phyloP scores from a whole-genome alignment of 2,888 invertebrate genomes.

The Acleris holmiana region DNA sequence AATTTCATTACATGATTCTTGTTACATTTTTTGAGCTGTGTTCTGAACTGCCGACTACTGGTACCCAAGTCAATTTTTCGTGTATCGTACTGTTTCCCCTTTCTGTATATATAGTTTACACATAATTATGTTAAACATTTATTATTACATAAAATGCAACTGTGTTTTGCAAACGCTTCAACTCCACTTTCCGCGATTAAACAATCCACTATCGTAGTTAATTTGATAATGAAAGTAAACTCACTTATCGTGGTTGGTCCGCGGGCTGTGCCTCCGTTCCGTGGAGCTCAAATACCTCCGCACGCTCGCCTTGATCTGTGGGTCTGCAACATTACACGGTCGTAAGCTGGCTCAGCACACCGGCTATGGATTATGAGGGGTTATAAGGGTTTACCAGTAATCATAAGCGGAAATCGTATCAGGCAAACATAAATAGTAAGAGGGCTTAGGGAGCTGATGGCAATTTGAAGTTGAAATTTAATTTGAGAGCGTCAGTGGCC shows the following conservation, averaged over 20 bases:
- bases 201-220: not conserved
- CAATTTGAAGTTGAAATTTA: too few species aligned
- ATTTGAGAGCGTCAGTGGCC: too few species aligned
- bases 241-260: slow-evolving; percentile 76
- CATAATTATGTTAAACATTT: too few species aligned
- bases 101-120: too few species aligned
- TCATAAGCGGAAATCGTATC: slow-evolving; percentile 22
- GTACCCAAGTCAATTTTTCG: too few species aligned
- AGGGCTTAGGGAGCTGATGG: too few species aligned
- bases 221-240: slow-evolving; percentile 40
- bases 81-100: too few species aligned
- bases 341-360: slow-evolving; percentile 43
- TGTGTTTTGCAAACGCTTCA: too few species aligned
- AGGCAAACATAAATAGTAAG: slow-evolving; percentile 12
- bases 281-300: slow-evolving; percentile 88
- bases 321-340: slow-evolving; percentile 85
- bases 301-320: slow-evolving; percentile 92
- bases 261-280: slow-evolving; percentile 66
- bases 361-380: slow-evolving; percentile 41
- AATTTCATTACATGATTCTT: too few species aligned
- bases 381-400: slow-evolving; percentile 41
- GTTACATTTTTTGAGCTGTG: too few species aligned
- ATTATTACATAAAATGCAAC: too few species aligned
- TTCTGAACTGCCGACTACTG: too few species aligned
- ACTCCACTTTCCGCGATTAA: not conserved